Evolutionary conservation across 2,888 invertebrate species (phyloP).

Genomic region (Chymomyza caudatula): DNA sequence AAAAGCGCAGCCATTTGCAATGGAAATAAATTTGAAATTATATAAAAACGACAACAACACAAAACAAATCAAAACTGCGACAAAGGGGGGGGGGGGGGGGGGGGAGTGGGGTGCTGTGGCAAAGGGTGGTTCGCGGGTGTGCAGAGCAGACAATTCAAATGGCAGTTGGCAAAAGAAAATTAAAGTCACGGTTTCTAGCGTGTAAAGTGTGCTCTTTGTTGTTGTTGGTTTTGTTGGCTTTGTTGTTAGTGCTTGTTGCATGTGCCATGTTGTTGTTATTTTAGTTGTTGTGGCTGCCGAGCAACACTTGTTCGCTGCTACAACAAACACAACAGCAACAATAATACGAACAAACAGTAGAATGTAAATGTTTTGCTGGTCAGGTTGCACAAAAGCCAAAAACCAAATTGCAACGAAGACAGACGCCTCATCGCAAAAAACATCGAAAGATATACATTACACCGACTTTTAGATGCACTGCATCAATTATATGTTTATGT

Average conservation of each 20-base stretch:
- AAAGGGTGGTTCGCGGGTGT: background rate
- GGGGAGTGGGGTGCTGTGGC: slow-evolving; percentile 11
- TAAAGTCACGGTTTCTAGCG: slow-evolving; percentile 74
- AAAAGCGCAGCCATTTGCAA: slow-evolving; percentile 52
- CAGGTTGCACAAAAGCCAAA: slow-evolving; percentile 53
- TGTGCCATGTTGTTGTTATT: slow-evolving; percentile 9
- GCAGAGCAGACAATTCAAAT: slow-evolving; percentile 12
- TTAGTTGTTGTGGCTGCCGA: slow-evolving; percentile 36
- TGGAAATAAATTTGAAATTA: slow-evolving; percentile 60
- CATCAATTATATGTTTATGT: background rate
- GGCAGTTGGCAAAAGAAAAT: slow-evolving; percentile 50
- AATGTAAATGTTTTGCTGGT: slow-evolving; percentile 70
- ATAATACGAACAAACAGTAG: slow-evolving; percentile 56
- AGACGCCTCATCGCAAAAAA: slow-evolving; percentile 34
- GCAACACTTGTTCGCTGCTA: slow-evolving; percentile 51
- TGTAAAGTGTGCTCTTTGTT: slow-evolving; percentile 58
- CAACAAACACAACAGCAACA: slow-evolving; percentile 25
- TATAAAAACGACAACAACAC: slow-evolving; percentile 43
- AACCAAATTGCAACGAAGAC: slow-evolving; percentile 66
- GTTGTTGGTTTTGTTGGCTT: background rate
- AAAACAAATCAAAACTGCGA: slow-evolving; percentile 57
- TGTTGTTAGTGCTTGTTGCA: slow-evolving; percentile 6
- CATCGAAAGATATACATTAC: slow-evolving; percentile 49
- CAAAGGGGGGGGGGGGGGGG: slow-evolving; percentile 10
- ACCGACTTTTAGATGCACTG: slow-evolving; percentile 25